These are phyloP conservation scores for Rhynchonema sp. DNA, from an alignment of 2,888 invertebrate species.

Conservation along the genomic window DNA sequence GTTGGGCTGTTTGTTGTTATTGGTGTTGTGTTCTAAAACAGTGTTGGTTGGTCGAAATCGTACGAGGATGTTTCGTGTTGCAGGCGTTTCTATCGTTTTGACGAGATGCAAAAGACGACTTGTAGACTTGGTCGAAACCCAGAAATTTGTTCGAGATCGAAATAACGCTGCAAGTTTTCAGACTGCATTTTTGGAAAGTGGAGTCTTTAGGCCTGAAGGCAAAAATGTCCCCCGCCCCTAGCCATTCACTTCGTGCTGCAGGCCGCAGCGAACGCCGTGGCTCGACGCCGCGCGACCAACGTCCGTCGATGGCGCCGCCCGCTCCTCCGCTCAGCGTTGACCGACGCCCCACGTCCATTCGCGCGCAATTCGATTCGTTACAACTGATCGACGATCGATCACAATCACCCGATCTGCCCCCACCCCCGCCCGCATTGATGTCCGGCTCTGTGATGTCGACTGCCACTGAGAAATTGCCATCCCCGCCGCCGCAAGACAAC, in stretches of 20 bases:
- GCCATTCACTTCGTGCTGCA: not conserved
- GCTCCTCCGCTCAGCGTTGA: conserved; percentile 1
- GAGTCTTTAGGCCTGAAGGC: too few relatives aligned
- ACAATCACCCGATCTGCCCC: conserved; percentile 15
- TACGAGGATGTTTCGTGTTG: too few relatives aligned
- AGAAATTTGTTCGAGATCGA: too few relatives aligned
- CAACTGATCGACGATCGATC: not conserved
- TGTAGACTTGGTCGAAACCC: too few relatives aligned
- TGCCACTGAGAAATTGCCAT: conserved; percentile 11
- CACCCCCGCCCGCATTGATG: conserved; percentile 16
- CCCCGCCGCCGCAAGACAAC: conserved; percentile 10
- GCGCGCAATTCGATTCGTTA: not conserved
- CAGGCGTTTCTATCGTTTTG: too few relatives aligned
- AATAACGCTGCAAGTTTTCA: too few relatives aligned
- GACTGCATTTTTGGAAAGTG: too few relatives aligned
- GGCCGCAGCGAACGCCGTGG: not conserved
- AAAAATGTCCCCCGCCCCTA: not conserved
- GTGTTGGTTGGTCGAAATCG: too few relatives aligned
- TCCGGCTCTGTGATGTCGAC: conserved; percentile 10
- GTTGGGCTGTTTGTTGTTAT: too few relatives aligned
- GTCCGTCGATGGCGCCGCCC: not conserved
- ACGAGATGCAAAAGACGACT: too few relatives aligned
- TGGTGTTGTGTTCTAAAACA: too few relatives aligned
- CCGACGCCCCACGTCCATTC: not conserved
- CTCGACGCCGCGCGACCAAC: not conserved